phyloP scores from a whole-genome alignment of 2,797 vertebrate genomes.

The Etheostoma perlongum region DNA sequence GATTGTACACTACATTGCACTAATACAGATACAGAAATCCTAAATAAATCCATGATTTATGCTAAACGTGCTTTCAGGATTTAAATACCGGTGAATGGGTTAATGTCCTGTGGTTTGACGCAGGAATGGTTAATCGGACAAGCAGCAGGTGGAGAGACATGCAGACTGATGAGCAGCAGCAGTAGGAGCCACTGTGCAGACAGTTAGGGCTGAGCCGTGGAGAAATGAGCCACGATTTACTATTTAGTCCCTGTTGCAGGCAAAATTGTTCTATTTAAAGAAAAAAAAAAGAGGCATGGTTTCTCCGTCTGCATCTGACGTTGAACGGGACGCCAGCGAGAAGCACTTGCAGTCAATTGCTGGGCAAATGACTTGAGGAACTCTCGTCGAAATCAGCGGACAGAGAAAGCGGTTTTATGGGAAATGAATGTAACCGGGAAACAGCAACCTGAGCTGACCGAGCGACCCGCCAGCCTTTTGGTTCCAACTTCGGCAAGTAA shows the following conservation, averaged over 20 bases:
- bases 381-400: slow-evolving; percentile 78
- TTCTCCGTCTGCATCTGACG: slow-evolving; percentile 25
- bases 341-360: slow-evolving; percentile 37
- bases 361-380: slow-evolving; percentile 80
- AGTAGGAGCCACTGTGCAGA: slow-evolving; percentile 43
- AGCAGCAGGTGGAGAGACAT: slow-evolving; percentile 67
- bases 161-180: slow-evolving; percentile 59
- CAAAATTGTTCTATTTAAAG: not conserved
- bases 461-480: slow-evolving; percentile 89
- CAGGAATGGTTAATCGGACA: slow-evolving; percentile 54
- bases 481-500: slow-evolving; percentile 90
- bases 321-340: slow-evolving; percentile 53
- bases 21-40: not conserved
- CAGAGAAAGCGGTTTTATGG: slow-evolving; percentile 85
- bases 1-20: not conserved
- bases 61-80: not conserved
- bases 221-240: slow-evolving; percentile 2
- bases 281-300: slow-evolving; percentile 35
- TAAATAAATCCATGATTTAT: not conserved
- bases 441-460: slow-evolving; percentile 84
- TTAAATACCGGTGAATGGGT: slow-evolving; percentile 38
- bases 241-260: slow-evolving; percentile 6
- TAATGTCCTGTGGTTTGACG: slow-evolving; percentile 64
- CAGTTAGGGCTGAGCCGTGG: slow-evolving; percentile 39
- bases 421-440: slow-evolving; percentile 91